Evolutionary conservation across 2,888 invertebrate genomes (phyloP).

Genomic region (Acanthoscelides obtectus): DNA sequence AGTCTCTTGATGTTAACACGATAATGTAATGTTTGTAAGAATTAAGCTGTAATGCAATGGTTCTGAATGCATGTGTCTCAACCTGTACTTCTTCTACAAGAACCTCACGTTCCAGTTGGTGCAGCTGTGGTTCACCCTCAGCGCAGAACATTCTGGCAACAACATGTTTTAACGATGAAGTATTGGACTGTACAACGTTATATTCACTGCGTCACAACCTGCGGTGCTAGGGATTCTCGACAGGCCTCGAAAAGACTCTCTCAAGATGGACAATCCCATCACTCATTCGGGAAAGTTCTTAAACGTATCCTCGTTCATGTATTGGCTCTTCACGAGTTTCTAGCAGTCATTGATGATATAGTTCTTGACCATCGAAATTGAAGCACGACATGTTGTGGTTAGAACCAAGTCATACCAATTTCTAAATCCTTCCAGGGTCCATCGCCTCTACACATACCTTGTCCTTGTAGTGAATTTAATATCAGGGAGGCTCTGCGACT

Average conservation of each 20-base stretch:
- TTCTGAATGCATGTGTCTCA: no score
- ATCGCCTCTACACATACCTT: constrained; percentile 50
- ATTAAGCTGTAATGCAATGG: not conserved
- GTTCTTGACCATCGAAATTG: constrained; percentile 84
- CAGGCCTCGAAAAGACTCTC: constrained; percentile 88
- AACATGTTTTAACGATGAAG: constrained; percentile 96
- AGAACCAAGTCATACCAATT: not conserved
- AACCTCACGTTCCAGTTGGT: constrained; percentile 99
- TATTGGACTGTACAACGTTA: constrained; percentile 82
- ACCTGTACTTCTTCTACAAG: constrained; percentile 98
- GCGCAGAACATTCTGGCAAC: constrained; percentile 99
- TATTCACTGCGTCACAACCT: constrained; percentile 96
- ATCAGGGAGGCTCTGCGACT: constrained; percentile 89
- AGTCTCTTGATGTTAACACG: no score
- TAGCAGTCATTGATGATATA: constrained; percentile 91
- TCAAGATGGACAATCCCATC: constrained; percentile 65
- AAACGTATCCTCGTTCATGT: constrained; percentile 57
- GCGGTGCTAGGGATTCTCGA: constrained; percentile 97
- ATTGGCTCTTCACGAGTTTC: constrained; percentile 43
- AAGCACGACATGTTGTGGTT: not conserved
- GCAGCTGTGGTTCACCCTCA: constrained; percentile 97
- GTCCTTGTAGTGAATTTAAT: constrained; percentile 95
- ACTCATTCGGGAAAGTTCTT: constrained; percentile 65
- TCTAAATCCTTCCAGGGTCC: not conserved
- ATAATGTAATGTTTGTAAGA: no score